phyloP scores from a whole-genome alignment of 2,888 invertebrate species.

The Pimpla rufipes region DNA sequence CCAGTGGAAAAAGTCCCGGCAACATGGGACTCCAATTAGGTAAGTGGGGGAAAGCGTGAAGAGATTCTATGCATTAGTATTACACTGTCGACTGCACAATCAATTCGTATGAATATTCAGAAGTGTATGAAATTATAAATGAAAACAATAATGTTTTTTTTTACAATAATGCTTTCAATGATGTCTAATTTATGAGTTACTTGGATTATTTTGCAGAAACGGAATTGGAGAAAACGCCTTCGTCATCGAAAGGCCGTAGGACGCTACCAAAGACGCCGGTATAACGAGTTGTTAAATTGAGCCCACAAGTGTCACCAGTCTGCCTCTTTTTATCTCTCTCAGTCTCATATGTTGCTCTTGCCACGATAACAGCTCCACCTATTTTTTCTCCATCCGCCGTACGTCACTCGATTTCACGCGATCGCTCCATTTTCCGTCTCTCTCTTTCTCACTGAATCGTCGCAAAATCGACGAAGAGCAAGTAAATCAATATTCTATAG shows the following conservation, averaged over 20 bases:
- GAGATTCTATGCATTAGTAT: neutral
- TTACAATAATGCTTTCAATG: neutral
- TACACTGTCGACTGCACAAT: neutral
- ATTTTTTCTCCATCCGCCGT: slow-evolving; percentile 17
- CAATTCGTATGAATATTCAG: neutral
- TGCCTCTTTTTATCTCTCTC: slow-evolving; percentile 81
- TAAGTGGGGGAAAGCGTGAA: slow-evolving; percentile 78
- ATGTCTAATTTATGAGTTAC: slow-evolving; percentile 13
- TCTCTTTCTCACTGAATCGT: slow-evolving; percentile 52
- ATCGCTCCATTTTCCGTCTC: slow-evolving; percentile 38
- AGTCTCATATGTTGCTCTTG: slow-evolving; percentile 31
- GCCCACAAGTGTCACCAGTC: slow-evolving; percentile 87
- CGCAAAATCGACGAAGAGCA: slow-evolving; percentile 21
- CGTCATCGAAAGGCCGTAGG: slow-evolving; percentile 94
- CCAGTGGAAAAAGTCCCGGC: slow-evolving; percentile 80
- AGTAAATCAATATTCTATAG: slow-evolving; percentile 28
- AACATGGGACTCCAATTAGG: slow-evolving; percentile 88
- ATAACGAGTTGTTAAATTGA: slow-evolving; percentile 89
- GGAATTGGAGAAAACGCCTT: slow-evolving; percentile 94
- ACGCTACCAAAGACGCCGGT: slow-evolving; percentile 99
- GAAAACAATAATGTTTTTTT: neutral
- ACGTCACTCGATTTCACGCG: slow-evolving; percentile 32
- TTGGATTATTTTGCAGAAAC: slow-evolving; percentile 89
- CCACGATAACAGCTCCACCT: slow-evolving; percentile 12
- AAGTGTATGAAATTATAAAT: neutral